phyloP scores from a whole-genome alignment of 2,888 invertebrate genomes.

The Drosophila paucipuncta region DNA sequence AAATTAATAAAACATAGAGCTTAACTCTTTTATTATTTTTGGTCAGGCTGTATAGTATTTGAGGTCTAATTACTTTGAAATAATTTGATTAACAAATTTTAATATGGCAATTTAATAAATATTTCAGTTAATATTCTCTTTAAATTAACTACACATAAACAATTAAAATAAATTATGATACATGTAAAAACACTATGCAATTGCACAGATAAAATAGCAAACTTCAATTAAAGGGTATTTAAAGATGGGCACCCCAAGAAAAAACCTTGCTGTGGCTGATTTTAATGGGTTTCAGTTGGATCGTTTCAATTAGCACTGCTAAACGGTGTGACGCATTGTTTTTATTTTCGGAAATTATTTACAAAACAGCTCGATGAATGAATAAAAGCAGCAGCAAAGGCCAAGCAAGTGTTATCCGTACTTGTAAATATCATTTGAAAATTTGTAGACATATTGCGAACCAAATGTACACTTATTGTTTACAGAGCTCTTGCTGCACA shows the following conservation, averaged over 20 bases:
- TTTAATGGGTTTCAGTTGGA: constrained; percentile 51
- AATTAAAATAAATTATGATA: not conserved
- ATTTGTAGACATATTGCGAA: constrained; percentile 60
- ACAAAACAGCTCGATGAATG: constrained; percentile 37
- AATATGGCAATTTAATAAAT: not conserved
- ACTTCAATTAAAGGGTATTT: constrained; percentile 24
- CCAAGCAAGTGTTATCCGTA: constrained; percentile 51
- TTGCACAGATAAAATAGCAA: too few relatives aligned
- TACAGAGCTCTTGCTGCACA: constrained; percentile 47
- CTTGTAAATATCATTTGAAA: constrained; percentile 62
- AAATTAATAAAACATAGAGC: not conserved
- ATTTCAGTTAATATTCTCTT: not conserved
- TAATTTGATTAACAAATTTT: not conserved
- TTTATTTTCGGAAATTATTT: constrained; percentile 71
- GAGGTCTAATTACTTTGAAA: not conserved
- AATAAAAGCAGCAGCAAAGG: constrained; percentile 26
- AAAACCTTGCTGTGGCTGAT: not conserved
- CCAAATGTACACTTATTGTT: constrained; percentile 53
- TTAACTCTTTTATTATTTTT: not conserved
- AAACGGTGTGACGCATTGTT: constrained; percentile 70
- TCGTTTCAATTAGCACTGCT: constrained; percentile 68
- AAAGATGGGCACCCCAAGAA: not conserved
- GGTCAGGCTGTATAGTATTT: not conserved
- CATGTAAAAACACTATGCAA: not conserved
- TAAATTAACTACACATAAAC: not conserved